A percentile compares a stretch with the other conserved stretches of the same genome.
Evolutionary conservation across 2,113 vertebrate species (phyloP).

Genomic region (Glaucomys volans): DNA sequence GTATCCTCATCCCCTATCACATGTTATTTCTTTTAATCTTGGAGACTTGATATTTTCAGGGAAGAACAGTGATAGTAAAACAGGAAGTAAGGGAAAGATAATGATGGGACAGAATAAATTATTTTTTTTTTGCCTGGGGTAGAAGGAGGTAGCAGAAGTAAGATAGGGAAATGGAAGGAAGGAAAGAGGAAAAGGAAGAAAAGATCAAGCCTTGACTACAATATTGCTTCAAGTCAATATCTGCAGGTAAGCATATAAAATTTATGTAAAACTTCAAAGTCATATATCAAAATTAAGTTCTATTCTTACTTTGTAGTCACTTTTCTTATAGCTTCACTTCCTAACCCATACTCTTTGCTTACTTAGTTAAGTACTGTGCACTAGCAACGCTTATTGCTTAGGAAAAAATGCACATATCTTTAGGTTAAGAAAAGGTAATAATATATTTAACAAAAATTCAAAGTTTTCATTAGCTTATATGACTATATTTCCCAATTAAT

Average conservation of each 20-base stretch:
- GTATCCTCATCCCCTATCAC: neutral
- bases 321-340: neutral
- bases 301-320: neutral
- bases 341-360: neutral
- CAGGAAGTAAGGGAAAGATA: neutral
- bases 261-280: neutral
- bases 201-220: neutral
- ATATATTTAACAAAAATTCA: conserved; percentile 38
- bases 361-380: neutral
- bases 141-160: neutral
- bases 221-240: conserved; percentile 35
- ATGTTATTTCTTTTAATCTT: neutral
- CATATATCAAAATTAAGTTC: neutral
- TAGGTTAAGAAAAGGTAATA: neutral
- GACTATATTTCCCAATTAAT: neutral
- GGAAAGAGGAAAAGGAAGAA: neutral
- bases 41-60: neutral
- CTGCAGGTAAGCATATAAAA: neutral
- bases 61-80: neutral
- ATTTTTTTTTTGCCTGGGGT: neutral
- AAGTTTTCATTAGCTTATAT: conserved; percentile 42
- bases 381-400: neutral
- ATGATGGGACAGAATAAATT: neutral
- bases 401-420: neutral
- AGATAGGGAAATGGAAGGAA: neutral